phyloP scores from a whole-genome alignment of 2,113 vertebrate species.

The Xiphorhynchus elegans region DNA sequence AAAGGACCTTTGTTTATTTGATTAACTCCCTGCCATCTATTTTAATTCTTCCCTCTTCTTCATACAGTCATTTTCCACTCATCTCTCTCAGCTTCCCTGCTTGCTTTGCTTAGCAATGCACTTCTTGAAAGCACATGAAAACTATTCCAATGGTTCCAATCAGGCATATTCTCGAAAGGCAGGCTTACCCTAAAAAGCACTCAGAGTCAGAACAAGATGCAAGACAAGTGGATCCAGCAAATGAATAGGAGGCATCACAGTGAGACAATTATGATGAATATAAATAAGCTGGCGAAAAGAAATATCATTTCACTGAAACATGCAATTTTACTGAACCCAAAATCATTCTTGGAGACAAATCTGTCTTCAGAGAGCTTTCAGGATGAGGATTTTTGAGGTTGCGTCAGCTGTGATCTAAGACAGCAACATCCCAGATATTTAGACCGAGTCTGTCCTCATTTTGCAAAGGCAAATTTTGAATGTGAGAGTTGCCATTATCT shows the following conservation, averaged over 20 bases:
- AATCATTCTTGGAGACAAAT: conserved; percentile 27
- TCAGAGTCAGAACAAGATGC: conserved; percentile 35
- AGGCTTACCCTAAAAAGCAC: conserved; percentile 20
- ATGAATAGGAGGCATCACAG: conserved; percentile 30
- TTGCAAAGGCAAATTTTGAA: not conserved
- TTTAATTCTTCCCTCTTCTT: not conserved
- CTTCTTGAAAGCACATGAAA: conserved; percentile 4
- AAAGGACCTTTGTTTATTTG: not conserved
- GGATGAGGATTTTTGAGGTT: not conserved
- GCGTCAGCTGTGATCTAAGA: not conserved
- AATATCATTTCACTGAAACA: conserved; percentile 32
- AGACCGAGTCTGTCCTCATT: not conserved
- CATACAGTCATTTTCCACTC: not conserved
- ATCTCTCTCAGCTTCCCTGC: not conserved
- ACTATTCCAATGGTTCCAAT: conserved; percentile 21
- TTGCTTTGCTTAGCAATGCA: conserved; percentile 27
- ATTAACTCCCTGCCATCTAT: conserved; percentile 34
- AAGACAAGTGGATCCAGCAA: conserved; percentile 33
- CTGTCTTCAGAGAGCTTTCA: not conserved
- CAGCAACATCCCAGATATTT: not conserved
- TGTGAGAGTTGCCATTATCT: not conserved
- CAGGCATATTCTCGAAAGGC: conserved; percentile 17
- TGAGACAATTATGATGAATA: conserved; percentile 19
- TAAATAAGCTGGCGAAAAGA: conserved; percentile 33
- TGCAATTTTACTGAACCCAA: conserved; percentile 31